Conservation (phyloP, 2,797 vertebrate species). For the Aulostomus chinensis region DNA sequence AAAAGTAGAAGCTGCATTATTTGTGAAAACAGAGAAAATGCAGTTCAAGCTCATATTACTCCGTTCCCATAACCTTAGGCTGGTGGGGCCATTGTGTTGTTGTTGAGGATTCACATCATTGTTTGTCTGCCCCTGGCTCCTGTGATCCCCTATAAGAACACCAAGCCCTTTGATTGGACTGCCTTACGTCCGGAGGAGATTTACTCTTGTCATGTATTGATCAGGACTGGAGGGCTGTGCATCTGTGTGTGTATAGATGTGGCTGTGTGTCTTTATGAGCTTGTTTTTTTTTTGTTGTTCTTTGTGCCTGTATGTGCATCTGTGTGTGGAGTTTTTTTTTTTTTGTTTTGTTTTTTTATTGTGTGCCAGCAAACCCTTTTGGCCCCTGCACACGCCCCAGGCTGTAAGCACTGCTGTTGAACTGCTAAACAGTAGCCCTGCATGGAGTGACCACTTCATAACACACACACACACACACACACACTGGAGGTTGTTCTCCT, state of each 20-base stretch:
- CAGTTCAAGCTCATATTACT: slow-evolving; percentile 52
- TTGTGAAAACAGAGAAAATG: slow-evolving; percentile 23
- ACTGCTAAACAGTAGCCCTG: slow-evolving; percentile 76
- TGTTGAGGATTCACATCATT: slow-evolving; percentile 78
- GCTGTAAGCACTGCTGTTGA: slow-evolving; percentile 69
- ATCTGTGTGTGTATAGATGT: slow-evolving; percentile 39
- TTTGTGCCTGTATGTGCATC: slow-evolving; percentile 46
- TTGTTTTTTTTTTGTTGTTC: slow-evolving; percentile 51
- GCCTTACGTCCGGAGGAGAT: slow-evolving; percentile 80
- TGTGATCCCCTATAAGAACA: slow-evolving; percentile 81
- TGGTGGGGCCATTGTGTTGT: slow-evolving; percentile 72
- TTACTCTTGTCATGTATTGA: slow-evolving; percentile 85
- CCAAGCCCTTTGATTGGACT: slow-evolving; percentile 80
- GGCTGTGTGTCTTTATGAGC: slow-evolving; percentile 60
- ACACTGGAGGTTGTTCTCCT: slow-evolving; percentile 22
- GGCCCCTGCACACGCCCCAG: slow-evolving; percentile 68
- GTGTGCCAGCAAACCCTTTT: slow-evolving; percentile 73
- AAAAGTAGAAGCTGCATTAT: slow-evolving; percentile 24
- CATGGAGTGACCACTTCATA: slow-evolving; percentile 62
- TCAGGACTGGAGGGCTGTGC: slow-evolving; percentile 76
- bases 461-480: slow-evolving; percentile 29
- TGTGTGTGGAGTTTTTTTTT: slow-evolving; percentile 35
- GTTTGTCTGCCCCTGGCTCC: slow-evolving; percentile 75
- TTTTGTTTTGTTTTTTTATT: slow-evolving; percentile 55
- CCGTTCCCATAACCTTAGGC: slow-evolving; percentile 73